A percentile compares a stretch with the other conserved stretches of the same genome.
phyloP scores from a whole-genome alignment of 2,888 invertebrate species.

The Alentia gelatinosa region DNA sequence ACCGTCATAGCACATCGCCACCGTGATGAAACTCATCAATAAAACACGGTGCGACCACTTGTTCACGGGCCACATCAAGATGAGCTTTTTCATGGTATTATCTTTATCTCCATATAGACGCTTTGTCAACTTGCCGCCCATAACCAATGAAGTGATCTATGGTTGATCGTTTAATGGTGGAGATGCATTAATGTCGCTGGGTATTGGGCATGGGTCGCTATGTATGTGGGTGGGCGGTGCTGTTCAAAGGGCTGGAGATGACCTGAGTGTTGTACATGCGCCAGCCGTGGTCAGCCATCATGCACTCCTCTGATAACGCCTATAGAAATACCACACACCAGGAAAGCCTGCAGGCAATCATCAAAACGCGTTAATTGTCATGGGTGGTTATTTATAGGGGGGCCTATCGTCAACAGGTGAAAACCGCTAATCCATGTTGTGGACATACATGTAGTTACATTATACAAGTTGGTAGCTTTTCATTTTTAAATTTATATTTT shows the following conservation, averaged over 20 bases:
- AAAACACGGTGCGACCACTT: neutral
- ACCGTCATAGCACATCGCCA: too few species aligned
- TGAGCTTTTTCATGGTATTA: neutral
- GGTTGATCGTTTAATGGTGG: neutral
- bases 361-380: neutral
- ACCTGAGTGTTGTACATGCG: neutral
- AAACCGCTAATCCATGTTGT: neutral
- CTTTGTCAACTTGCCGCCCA: neutral
- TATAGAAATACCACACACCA: neutral
- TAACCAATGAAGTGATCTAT: neutral
- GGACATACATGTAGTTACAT: neutral
- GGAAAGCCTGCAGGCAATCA: neutral
- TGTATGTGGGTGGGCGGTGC: neutral
- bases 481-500: too few species aligned
- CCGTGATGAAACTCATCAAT: neutral
- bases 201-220: neutral
- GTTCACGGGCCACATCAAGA: neutral
- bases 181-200: neutral
- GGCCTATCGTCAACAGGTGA: neutral
- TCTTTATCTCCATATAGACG: neutral
- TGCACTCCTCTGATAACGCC: neutral
- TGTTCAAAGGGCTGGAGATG: neutral
- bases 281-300: neutral
- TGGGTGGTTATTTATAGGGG: neutral
- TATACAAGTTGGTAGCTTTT: too few species aligned